These are phyloP conservation scores for Microcebus griseorufus DNA, from an alignment of 2,113 vertebrate species.

Conservation along the genomic window DNA sequence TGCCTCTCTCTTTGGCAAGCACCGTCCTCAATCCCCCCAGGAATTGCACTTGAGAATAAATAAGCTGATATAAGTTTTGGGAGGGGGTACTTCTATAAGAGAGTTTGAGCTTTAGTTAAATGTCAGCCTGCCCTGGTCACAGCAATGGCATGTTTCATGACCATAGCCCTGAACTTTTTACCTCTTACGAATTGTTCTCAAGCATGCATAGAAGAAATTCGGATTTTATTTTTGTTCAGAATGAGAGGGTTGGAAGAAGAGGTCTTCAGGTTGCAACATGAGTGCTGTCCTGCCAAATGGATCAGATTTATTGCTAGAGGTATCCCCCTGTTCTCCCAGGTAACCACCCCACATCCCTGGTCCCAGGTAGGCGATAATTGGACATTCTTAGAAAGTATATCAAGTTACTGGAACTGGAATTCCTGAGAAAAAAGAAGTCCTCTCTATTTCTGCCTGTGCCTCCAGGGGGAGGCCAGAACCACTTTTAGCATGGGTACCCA, in stretches of 20 bases:
- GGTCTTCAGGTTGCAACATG: background rate
- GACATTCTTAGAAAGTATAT: background rate
- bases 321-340: background rate
- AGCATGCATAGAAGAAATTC: background rate
- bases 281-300: background rate
- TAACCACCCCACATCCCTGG: background rate
- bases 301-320: background rate
- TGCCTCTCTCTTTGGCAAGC: no score
- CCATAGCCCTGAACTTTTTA: background rate
- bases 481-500: background rate
- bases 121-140: background rate
- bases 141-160: background rate
- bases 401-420: background rate
- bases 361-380: background rate
- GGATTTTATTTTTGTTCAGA: background rate
- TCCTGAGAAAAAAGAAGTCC: background rate
- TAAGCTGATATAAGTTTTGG: background rate
- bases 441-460: background rate
- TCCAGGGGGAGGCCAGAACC: background rate
- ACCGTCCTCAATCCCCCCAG: no score
- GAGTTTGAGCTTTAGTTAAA: background rate
- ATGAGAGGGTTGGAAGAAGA: background rate
- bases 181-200: background rate
- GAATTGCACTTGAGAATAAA: background rate
- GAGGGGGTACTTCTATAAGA: background rate